Conservation (phyloP, 1,140 invertebrate genomes). For the Teleogryllus occipitalis region DNA sequence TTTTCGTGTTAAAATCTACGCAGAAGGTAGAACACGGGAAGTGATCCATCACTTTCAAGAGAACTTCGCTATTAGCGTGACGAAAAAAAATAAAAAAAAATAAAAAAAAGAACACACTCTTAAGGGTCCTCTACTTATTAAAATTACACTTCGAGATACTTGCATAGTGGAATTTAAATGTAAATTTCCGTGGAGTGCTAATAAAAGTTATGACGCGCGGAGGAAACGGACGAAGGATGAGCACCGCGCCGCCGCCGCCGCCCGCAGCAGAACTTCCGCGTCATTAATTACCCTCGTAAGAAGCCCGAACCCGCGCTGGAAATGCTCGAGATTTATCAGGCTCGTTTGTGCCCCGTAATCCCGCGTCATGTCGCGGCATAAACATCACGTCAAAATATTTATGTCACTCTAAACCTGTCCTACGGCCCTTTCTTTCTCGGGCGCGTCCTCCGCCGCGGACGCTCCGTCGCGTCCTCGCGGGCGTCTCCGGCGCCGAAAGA, state of each 20-base stretch:
- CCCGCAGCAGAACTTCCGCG: not conserved
- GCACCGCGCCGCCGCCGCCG: not conserved
- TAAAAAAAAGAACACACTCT: not conserved
- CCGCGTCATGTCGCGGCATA: not conserved
- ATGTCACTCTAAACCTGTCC: not conserved
- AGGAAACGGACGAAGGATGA: not conserved
- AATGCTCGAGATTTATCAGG: not conserved
- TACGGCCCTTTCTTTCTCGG: not conserved
- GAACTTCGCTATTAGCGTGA: not conserved
- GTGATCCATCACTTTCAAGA: not conserved
- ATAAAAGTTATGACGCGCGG: not conserved
- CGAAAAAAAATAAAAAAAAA: not conserved
- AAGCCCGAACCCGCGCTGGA: not conserved
- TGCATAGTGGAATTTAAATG: not conserved
- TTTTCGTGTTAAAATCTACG: slow-evolving; percentile 5
- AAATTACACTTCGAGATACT: not conserved
- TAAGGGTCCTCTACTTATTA: not conserved
- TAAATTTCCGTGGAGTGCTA: not conserved
- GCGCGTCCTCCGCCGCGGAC: no score
- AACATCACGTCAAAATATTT: slow-evolving; percentile 1
- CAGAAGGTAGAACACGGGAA: not conserved
- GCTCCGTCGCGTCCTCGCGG: no score
- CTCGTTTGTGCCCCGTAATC: not conserved
- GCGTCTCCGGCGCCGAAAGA: no score
- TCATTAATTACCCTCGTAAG: not conserved